Evolutionary conservation across 2,797 vertebrate species (phyloP), one percentile per base, ranked within the genome.

Genomic region (Phrynocephalus vlangalii): DNA sequence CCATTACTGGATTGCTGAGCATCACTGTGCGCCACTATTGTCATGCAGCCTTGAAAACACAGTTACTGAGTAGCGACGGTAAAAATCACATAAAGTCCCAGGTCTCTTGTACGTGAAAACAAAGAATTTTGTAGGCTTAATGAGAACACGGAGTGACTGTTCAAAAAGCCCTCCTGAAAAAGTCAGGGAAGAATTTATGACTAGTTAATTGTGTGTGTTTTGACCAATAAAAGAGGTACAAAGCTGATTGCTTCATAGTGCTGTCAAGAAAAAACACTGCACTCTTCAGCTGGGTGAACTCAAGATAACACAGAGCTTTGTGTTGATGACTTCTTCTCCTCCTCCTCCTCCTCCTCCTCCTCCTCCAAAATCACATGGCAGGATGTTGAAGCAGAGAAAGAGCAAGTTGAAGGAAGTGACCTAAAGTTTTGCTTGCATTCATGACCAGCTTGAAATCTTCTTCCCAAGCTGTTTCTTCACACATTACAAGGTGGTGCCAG

Each of bases 1-100:
- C 94, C 93, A 94, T 95, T 95, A 91, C 86, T 86, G 91, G 89
- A 91, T 92, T 94, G 90, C 91, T 92, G 77, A 94, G 88, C 89
- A 66, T 83, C 89, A 44, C 88, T 91, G 73, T 89, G 83, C 84
- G 93, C 90, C 87, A 76, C 86, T 88, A 81, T 85, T 88, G 90
- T 95, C 94, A 92, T 73, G 88, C 84, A 90, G 75, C 71, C 26
- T 89, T 93, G 93, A 91, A 93, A 92, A 93, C 30, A 66, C 82
- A 38, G 89, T 91, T 92, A 85, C 79, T 87, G 90, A 78, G 92
- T 81, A 88, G 88, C 87, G 75, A 92, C 86, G 87, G 82, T 87
- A 90, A 56, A 93, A 93, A 88, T 92, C 68, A 92, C 92, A 92
- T 88, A 91, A 88, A 88, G 82, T 87, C 75, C 44, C 91, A 87